phyloP scores from a whole-genome alignment of 2,113 vertebrate genomes.

The Spea multiplicata region DNA sequence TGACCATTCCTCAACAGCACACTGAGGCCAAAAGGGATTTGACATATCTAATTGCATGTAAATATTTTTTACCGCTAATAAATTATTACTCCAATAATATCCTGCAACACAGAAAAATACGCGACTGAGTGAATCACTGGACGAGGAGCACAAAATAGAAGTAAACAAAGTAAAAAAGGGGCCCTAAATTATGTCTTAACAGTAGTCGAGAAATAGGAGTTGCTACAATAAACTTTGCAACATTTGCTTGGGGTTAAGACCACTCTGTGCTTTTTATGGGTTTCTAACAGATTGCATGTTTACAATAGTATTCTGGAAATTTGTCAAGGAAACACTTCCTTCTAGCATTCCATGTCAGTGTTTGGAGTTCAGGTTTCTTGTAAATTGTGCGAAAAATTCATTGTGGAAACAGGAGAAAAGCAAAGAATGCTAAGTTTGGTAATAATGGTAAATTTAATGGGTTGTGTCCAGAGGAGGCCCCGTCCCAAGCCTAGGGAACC shows the following conservation, averaged over 20 bases:
- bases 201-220: slow-evolving; percentile 38
- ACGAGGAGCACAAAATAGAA: slow-evolving; percentile 2
- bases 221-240: slow-evolving; percentile 20
- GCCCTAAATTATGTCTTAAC: slow-evolving; percentile 34
- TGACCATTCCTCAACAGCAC: slow-evolving; percentile 36
- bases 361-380: too few relatives aligned
- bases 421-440: too few relatives aligned
- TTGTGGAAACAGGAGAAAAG: too few relatives aligned
- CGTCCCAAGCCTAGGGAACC: too few relatives aligned
- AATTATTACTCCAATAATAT: slow-evolving; percentile 42
- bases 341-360: too few relatives aligned
- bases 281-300: neutral
- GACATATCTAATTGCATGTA: slow-evolving; percentile 41
- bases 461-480: too few relatives aligned
- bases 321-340: neutral
- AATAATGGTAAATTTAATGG: too few relatives aligned
- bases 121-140: slow-evolving; percentile 28
- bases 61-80: slow-evolving; percentile 46
- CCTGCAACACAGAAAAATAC: slow-evolving; percentile 10
- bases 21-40: slow-evolving; percentile 36
- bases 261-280: neutral
- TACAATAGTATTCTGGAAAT: neutral
- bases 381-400: too few relatives aligned
- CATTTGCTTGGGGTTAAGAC: slow-evolving; percentile 20
- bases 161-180: slow-evolving; percentile 34